Conservation (phyloP, 2,113 vertebrate genomes). For the Boleophthalmus pectinirostris region DNA sequence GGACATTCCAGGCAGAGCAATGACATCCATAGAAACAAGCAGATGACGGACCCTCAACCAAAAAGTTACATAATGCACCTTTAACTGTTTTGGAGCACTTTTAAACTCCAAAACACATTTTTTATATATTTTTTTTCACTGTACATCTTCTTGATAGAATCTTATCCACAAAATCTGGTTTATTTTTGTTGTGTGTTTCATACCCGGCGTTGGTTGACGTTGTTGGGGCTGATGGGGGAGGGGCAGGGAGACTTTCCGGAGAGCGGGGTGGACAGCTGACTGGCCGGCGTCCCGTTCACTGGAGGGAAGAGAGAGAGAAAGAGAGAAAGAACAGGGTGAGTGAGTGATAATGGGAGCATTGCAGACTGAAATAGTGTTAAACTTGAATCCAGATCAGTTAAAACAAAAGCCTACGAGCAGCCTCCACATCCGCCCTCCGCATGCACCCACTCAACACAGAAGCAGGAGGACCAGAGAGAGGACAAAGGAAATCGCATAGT, state of each 20-base stretch:
- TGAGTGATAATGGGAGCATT: slow-evolving; percentile 8
- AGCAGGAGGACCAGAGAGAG: slow-evolving; percentile 20
- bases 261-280: slow-evolving; percentile 92
- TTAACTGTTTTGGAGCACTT: too few relatives aligned
- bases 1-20: too few relatives aligned
- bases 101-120: too few relatives aligned
- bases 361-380: slow-evolving; percentile 23
- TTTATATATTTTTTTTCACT: not conserved
- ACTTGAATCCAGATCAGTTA: slow-evolving; percentile 19
- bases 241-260: slow-evolving; percentile 94
- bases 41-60: too few relatives aligned
- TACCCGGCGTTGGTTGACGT: slow-evolving; percentile 91
- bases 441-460: slow-evolving; percentile 45
- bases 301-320: slow-evolving; percentile 26
- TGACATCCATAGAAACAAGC: too few relatives aligned
- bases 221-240: slow-evolving; percentile 91
- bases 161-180: not conserved
- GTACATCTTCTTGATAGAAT: not conserved
- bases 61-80: too few relatives aligned
- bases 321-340: slow-evolving; percentile 25
- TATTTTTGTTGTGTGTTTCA: slow-evolving; percentile 53
- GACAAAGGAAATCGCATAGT: slow-evolving; percentile 30
- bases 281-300: slow-evolving; percentile 96
- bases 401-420: slow-evolving; percentile 40
- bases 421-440: slow-evolving; percentile 61